These are phyloP conservation scores for Eristalis tenax DNA, from an alignment of 2,888 invertebrate genomes.

Conservation along the genomic window DNA sequence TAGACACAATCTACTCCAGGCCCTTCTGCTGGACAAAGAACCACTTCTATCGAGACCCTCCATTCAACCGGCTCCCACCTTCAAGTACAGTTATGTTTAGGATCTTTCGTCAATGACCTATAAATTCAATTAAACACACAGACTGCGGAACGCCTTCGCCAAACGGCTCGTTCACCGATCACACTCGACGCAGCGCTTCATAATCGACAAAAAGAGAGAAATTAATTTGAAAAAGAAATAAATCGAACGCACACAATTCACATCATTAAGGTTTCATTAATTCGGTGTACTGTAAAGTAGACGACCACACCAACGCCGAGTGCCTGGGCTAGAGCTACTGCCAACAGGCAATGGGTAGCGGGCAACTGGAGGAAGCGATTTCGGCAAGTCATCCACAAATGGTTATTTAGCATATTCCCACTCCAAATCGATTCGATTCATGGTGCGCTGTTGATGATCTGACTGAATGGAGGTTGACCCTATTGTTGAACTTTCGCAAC, in stretches of 20 bases:
- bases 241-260: conserved; percentile 39
- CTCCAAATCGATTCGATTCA: conserved; percentile 65
- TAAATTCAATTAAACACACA: conserved; percentile 34
- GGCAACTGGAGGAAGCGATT: conserved; percentile 15
- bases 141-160: conserved; percentile 24
- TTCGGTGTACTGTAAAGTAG: conserved; percentile 18
- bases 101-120: conserved; percentile 35
- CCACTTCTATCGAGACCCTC: conserved; percentile 20
- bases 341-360: conserved; percentile 2
- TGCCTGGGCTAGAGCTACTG: conserved; percentile 16
- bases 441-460: conserved; percentile 46
- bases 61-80: background rate
- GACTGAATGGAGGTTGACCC: conserved; percentile 50
- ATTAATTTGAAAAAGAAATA: conserved; percentile 18
- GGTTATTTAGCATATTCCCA: conserved; percentile 72
- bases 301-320: conserved; percentile 8
- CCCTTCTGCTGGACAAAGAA: conserved; percentile 10
- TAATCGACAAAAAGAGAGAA: conserved; percentile 1
- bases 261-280: conserved; percentile 65
- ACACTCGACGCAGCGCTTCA: conserved; percentile 17
- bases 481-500: conserved; percentile 70
- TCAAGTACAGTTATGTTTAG: conserved; percentile 4
- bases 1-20: conserved; percentile 6
- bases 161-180: conserved; percentile 8
- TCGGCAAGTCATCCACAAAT: conserved; percentile 74